phyloP scores from a whole-genome alignment of 1,140 invertebrate species.

The Chironomus striatipennis region DNA sequence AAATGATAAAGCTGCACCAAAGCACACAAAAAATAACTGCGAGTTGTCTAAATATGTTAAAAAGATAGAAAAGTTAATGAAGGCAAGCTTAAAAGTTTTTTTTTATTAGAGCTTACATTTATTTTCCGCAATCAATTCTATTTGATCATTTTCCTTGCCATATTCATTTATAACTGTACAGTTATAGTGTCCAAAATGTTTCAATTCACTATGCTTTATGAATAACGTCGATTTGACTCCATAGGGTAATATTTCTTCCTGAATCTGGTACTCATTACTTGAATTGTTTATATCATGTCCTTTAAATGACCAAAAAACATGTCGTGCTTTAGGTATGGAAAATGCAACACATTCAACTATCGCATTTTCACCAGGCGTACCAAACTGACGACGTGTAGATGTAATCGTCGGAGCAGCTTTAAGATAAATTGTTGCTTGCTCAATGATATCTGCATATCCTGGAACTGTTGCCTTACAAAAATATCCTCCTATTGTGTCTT shows the following conservation, averaged over 20 bases:
- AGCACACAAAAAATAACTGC: constrained; percentile 16
- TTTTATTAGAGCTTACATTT: constrained; percentile 50
- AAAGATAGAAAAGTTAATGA: background rate
- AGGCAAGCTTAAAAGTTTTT: too few species aligned
- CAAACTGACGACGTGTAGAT: constrained; percentile 69
- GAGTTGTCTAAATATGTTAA: background rate
- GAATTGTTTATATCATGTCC: constrained; percentile 67
- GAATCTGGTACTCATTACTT: constrained; percentile 52
- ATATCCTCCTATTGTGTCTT: constrained; percentile 75
- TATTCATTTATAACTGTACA: constrained; percentile 88
- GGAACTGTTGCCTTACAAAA: constrained; percentile 76
- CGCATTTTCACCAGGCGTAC: constrained; percentile 66
- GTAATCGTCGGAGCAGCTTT: constrained; percentile 79
- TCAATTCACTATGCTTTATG: constrained; percentile 69
- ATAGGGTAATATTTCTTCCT: constrained; percentile 51
- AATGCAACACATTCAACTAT: constrained; percentile 80
- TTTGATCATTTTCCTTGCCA: too few species aligned
- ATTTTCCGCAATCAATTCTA: constrained; percentile 77
- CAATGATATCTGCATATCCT: constrained; percentile 75
- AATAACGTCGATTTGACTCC: constrained; percentile 71
- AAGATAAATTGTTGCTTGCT: constrained; percentile 73
- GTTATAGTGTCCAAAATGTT: constrained; percentile 89
- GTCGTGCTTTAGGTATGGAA: constrained; percentile 76
- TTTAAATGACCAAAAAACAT: constrained; percentile 74
- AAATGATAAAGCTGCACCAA: constrained; percentile 16